Base-by-base conservation (phyloP, 2,888 invertebrate genomes). In the Cabera pusaria region DNA sequence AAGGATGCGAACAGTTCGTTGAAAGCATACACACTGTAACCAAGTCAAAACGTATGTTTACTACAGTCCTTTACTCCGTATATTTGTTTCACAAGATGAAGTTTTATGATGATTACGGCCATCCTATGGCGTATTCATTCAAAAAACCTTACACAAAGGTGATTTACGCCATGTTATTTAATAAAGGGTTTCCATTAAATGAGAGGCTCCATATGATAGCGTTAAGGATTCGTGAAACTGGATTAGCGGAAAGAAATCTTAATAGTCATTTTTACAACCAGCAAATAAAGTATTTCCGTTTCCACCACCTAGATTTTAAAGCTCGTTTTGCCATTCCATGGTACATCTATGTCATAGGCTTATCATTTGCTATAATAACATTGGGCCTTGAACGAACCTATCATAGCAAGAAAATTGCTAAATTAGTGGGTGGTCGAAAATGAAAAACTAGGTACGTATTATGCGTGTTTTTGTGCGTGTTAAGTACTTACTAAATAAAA, bases 101-200 rank as follows among this genome's bases (percentile, higher is more conserved):
- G 1, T 75, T 62, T 34, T 57, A 52, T 18, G 61, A 75, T 39
- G 40, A 56, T 18, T 59, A 39, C 17, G 74, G 76, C 0, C 18
- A 42, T 3, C 24, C 53, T 10, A 38, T 26, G 3, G 14, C 69
- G 3, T 61, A 63, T 23, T 6, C 25, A 1, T 60, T 77, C 20
- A 9, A 37, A 0, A 47, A 52, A 3, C 72, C 75, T 0, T 48
- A 64, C 3, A 55, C 56, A 2, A 73, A 72, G 31, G 34, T 72
- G 1, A 57, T 77, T 1, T 78, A 72, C 26, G 64, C 66, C 0
- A 67, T 73, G 6, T 82, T 64, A 17, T 49, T 74, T 2, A 68
- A 73, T 25, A 81, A 80, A 46, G 83, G 81, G 0, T 82, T 82
- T 36, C 81, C 80, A 1, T 37, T 70, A 16, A 3, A 40, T 0